Evolutionary conservation across 2,888 invertebrate species (phyloP), one percentile per base, ranked within the genome.

Genomic region (Acanthococcus lagerstroemiae): DNA sequence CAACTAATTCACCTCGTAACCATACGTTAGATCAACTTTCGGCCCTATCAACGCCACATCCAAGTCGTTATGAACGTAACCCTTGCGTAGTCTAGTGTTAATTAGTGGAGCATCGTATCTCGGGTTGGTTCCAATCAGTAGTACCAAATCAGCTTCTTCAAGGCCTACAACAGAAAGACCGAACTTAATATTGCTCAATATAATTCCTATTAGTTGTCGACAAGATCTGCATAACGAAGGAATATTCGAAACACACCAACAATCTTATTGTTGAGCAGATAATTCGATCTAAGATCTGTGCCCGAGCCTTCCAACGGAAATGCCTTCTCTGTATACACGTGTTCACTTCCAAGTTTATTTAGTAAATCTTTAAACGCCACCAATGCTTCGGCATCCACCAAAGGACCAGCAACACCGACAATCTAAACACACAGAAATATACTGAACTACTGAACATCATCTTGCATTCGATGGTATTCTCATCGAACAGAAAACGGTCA

Each of bases 81-180:
- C 85, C 78, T 99, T 99, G 68, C 99, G 85, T 70, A 99, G 84
- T 72, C 99, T 84, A 0, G 97, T 88, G 78, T 99, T 99, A 67
- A 99, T 80, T 27, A 99, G 79, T 1, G 99, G 96, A 46, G 99
- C 97, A 79, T 99, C 99, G 76, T 90, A 94, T 60, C 99, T 84
- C 0, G 95, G 92, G 80, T 99, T 99, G 1, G 95, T 95, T 65
- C 99, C 99, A 72, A 99, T 85, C 60, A 99, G 79, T 0, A 99
- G 79, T 21, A 99, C 83, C 66, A 90, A 83, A 78, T 99, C 99
- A 0, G 96, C 89, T 68, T 95, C 89, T 77, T 99, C 99, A 26
- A 96, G 82, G 54, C 86, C 87, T 84, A 76, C 7, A 70, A 69
- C 30, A 56, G 22, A 26, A 17, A 45, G 19, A 45, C 19, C 15